These are phyloP conservation scores for Sweltsa coloradensis DNA, from an alignment of 1,140 invertebrate species.

Conservation along the genomic window DNA sequence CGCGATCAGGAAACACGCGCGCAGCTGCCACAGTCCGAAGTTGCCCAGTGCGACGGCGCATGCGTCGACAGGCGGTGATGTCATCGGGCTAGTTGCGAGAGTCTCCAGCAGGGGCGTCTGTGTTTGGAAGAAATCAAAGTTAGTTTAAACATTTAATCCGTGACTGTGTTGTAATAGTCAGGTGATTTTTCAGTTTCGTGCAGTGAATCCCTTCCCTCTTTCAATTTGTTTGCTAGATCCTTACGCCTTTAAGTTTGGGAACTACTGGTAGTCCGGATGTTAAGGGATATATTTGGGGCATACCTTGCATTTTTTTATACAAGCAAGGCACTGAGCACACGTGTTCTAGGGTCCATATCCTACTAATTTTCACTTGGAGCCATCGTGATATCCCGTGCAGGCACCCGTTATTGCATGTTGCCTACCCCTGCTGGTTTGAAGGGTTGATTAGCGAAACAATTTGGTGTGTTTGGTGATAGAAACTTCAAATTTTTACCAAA, in stretches of 20 bases:
- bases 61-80: background rate
- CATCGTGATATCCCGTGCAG: too few species aligned
- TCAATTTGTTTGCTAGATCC: background rate
- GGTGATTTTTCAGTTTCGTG: background rate
- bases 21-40: conserved; percentile 10
- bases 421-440: too few species aligned
- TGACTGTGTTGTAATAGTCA: background rate
- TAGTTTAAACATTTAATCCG: background rate
- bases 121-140: background rate
- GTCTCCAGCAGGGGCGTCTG: background rate
- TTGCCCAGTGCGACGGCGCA: background rate
- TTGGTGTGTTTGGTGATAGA: too few species aligned
- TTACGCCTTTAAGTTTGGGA: background rate
- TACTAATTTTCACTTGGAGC: too few species aligned
- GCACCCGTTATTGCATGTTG: too few species aligned
- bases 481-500: too few species aligned
- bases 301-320: too few species aligned
- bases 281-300: background rate
- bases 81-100: background rate
- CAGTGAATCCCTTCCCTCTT: background rate
- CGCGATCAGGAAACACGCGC: conserved; percentile 6
- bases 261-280: background rate
- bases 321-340: too few species aligned
- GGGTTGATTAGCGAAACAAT: too few species aligned
- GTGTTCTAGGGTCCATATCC: too few species aligned